Conservation (phyloP, 2,113 vertebrate species). For the Entomyzon cyanotis region DNA sequence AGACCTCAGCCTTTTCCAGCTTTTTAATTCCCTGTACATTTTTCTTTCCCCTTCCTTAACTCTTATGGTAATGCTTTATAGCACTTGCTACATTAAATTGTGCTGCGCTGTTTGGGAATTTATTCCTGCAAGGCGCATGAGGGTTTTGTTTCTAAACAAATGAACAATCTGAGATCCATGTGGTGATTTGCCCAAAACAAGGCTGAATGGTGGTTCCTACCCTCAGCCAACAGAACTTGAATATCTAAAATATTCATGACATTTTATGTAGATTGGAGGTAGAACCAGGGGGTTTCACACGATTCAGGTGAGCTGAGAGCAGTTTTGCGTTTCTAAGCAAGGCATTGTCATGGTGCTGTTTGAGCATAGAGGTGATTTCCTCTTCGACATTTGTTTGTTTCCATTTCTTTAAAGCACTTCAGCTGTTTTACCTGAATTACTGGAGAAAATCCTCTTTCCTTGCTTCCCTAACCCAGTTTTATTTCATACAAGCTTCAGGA, state of each 20-base stretch:
- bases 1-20: background rate
- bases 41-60: background rate
- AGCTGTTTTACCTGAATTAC: background rate
- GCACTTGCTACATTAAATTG: background rate
- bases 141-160: conserved; percentile 23
- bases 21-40: background rate
- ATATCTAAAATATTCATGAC: background rate
- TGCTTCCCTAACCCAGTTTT: background rate
- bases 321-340: background rate
- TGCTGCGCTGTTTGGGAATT: background rate
- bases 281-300: background rate
- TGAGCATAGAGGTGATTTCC: background rate
- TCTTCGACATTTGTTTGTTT: background rate
- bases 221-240: background rate
- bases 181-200: background rate
- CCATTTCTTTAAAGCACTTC: background rate
- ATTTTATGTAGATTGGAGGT: background rate
- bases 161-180: background rate
- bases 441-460: background rate
- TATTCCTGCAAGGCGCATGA: background rate
- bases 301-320: background rate
- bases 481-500: background rate
- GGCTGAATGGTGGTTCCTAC: background rate
- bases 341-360: background rate
- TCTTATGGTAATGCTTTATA: background rate